Evolutionary conservation across 2,888 invertebrate genomes (phyloP), one percentile per base, ranked within the genome.

Genomic region (Drosophila longiperda): DNA sequence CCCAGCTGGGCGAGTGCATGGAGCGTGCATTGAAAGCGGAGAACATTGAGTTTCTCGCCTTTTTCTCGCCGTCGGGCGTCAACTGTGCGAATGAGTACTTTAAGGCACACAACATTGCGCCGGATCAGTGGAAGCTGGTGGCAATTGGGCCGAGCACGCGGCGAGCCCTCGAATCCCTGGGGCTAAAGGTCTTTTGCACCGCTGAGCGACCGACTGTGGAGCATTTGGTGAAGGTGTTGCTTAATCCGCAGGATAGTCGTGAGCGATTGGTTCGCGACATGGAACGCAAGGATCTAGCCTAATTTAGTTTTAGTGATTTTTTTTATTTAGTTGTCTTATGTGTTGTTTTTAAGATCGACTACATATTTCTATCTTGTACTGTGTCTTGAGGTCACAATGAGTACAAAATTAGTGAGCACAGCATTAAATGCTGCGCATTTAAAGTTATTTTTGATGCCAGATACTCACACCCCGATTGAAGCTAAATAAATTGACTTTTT

Each of bases 21-120:
- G 92, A 94, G 32, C 77, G 76, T 3, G 89, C 92, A 2, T 82
- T 93, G 0, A 76, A 83, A 33, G 92, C 93, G 9, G 82, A 93
- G 3, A 92, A 94, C 49, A 93, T 94, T 1, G 94, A 94, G 79
- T 94, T 91, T 87, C 82, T 95, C 42, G 94, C 94, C 3, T 95
- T 94, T 91, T 95, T 95, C 77, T 95, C 95, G 80, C 95, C 95
- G 1, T 95, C 95, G 7, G 95, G 95, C 26, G 93, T 95, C 0
- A 93, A 93, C 62, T 94, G 93, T 82, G 93, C 93, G 1, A 76
- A 93, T 42, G 92, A 93, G 1, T 92, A 93, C 78, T 92, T 95
- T 26, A 91, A 90, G 66, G 91, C 92, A 52, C 87, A 91, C 42
- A 89, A 91, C 50, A 73, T 93, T 3, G 57, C 86, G 20, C 77